These are phyloP conservation scores for Chromoteleia sp. DNA, from an alignment of 2,888 invertebrate genomes.

Conservation along the genomic window DNA sequence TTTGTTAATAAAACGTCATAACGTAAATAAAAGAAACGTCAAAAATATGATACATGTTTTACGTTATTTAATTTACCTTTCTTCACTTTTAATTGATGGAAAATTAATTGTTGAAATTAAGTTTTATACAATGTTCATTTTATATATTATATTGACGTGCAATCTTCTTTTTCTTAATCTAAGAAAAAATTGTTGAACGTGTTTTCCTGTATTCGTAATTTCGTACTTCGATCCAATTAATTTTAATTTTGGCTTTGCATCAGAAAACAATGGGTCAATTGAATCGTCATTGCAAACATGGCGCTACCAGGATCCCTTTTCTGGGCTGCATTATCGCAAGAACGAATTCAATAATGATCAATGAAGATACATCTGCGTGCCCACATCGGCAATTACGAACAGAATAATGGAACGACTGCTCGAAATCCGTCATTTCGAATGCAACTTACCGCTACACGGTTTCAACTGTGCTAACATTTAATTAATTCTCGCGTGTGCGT, in stretches of 20 bases:
- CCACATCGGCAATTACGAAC: constrained; percentile 37
- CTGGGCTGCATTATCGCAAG: constrained; percentile 15
- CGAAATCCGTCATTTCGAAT: constrained; percentile 56
- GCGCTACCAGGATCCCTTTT: constrained; percentile 6
- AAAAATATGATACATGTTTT: too few relatives aligned
- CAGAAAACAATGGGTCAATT: constrained; percentile 11
- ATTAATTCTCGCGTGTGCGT: constrained; percentile 47
- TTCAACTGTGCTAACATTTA: constrained; percentile 44
- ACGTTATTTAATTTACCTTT: too few relatives aligned
- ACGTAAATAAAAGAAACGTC: too few relatives aligned
- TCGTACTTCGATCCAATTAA: constrained; percentile 7
- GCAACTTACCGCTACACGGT: constrained; percentile 35
- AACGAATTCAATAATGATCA: constrained; percentile 50
- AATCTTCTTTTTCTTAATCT: too few relatives aligned
- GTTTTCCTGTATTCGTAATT: too few relatives aligned
- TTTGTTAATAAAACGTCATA: too few relatives aligned
- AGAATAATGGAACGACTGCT: constrained; percentile 47
- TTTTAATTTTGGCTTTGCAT: not conserved
- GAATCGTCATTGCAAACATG: constrained; percentile 14
- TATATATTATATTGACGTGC: too few relatives aligned
- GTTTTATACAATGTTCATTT: too few relatives aligned
- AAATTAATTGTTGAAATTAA: too few relatives aligned
- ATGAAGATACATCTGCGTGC: constrained; percentile 50
- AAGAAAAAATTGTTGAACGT: too few relatives aligned
- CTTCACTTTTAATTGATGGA: too few relatives aligned